A percentile compares a stretch with the other conserved stretches of the same genome.
Evolutionary conservation across 2,113 vertebrate genomes (phyloP).

Genomic region (Vulpes ferrilata): DNA sequence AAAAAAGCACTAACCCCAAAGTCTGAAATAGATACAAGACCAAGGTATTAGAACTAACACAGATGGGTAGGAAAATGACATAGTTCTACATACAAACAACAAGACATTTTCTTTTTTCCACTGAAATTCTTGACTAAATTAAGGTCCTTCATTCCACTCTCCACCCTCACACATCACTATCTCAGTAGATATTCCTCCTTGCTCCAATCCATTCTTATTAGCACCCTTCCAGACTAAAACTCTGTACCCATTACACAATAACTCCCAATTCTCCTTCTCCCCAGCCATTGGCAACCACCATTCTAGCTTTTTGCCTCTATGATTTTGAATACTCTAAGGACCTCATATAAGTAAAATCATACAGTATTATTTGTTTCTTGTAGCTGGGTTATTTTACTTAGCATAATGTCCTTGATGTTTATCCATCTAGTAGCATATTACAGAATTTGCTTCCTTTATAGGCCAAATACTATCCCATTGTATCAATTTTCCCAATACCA

Average conservation of each 20-base stretch:
- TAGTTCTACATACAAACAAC: constrained; percentile 20
- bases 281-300: neutral
- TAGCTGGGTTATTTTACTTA: neutral
- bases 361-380: neutral
- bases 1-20: constrained; percentile 99
- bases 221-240: neutral
- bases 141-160: neutral
- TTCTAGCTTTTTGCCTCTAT: neutral
- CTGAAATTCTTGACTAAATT: neutral
- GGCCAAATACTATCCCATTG: neutral
- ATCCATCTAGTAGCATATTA: neutral
- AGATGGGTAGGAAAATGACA: neutral
- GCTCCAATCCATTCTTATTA: neutral
- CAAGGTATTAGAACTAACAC: constrained; percentile 55
- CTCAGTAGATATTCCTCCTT: neutral
- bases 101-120: neutral
- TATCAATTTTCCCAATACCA: neutral
- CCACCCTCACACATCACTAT: neutral
- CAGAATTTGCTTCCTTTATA: neutral
- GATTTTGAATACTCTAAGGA: neutral
- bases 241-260: neutral
- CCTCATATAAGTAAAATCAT: neutral
- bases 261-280: neutral
- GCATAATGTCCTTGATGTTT: neutral
- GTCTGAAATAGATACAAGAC: constrained; percentile 88